Conservation (phyloP, 92 coral and sea anemone genomes). For the Epizoanthus fatuus region DNA sequence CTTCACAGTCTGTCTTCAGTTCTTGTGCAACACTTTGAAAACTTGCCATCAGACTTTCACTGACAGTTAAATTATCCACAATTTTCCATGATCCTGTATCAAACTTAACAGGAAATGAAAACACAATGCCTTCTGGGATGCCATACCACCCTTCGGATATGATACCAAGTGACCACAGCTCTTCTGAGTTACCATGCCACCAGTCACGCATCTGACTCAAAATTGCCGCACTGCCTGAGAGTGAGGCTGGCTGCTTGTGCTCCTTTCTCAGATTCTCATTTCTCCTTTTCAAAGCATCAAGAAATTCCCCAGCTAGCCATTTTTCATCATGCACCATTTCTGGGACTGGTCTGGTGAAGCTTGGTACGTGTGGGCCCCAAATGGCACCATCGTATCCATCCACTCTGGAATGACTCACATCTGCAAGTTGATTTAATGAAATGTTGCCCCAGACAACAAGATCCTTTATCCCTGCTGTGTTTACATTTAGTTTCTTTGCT, state of each 20-base stretch:
- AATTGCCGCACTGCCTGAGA: constrained; percentile 86
- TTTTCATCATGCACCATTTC: constrained; percentile 99
- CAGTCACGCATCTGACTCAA: constrained; percentile 79
- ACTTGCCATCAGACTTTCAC: constrained; percentile 66
- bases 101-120: constrained; percentile 94
- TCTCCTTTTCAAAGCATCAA: constrained; percentile 77
- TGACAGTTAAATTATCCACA: constrained; percentile 76
- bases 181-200: constrained; percentile 82
- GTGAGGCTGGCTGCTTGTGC: constrained; percentile 50
- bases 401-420: constrained; percentile 86
- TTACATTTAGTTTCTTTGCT: constrained; percentile 89
- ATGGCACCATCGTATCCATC: constrained; percentile 98
- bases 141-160: constrained; percentile 95
- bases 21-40: constrained; percentile 78
- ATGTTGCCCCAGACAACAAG: constrained; percentile 95
- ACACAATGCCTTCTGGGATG: constrained; percentile 88
- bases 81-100: constrained; percentile 84
- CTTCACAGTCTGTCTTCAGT: constrained; percentile 73
- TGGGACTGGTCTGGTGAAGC: constrained; percentile 90
- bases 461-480: constrained; percentile 90
- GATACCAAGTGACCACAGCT: constrained; percentile 91
- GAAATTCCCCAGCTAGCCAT: constrained; percentile 89
- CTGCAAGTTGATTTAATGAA: constrained; percentile 73
- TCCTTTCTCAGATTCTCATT: constrained; percentile 46
- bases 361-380: constrained; percentile 97